Conservation (phyloP, 1,140 invertebrate species). For the Temnothorax longispinosus region DNA sequence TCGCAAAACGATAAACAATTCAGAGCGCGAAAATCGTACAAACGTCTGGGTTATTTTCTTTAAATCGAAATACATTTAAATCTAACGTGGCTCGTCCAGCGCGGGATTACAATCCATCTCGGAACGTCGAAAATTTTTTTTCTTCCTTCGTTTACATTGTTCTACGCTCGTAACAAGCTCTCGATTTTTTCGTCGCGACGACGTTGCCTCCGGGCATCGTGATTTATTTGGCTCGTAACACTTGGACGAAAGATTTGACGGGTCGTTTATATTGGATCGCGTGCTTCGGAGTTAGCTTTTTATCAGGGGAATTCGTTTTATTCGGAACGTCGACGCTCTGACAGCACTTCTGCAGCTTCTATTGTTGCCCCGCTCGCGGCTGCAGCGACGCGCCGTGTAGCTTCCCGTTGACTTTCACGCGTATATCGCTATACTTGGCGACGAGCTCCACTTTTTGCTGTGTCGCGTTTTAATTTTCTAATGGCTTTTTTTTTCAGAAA, state of each 20-base stretch:
- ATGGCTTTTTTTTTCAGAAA: background rate
- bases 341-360: background rate
- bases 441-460: constrained; percentile 2
- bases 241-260: constrained; percentile 31
- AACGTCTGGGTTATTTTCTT: too few species aligned
- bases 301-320: constrained; percentile 23
- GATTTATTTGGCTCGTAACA: constrained; percentile 33
- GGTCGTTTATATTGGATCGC: constrained; percentile 33
- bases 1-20: background rate
- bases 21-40: background rate
- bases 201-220: background rate
- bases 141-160: background rate
- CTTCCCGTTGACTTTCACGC: constrained; percentile 16
- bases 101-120: background rate
- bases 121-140: background rate
- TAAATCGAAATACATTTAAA: background rate
- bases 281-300: constrained; percentile 19
- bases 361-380: constrained; percentile 14
- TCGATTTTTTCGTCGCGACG: constrained; percentile 1
- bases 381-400: background rate
- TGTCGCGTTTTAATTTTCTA: constrained; percentile 43
- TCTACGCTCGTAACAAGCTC: background rate
- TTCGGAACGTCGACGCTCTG: background rate
- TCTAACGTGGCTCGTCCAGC: background rate
- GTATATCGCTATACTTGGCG: constrained; percentile 1